Base-by-base conservation (phyloP, 2,888 invertebrate genomes). In the Eremobia ochroleuca region DNA sequence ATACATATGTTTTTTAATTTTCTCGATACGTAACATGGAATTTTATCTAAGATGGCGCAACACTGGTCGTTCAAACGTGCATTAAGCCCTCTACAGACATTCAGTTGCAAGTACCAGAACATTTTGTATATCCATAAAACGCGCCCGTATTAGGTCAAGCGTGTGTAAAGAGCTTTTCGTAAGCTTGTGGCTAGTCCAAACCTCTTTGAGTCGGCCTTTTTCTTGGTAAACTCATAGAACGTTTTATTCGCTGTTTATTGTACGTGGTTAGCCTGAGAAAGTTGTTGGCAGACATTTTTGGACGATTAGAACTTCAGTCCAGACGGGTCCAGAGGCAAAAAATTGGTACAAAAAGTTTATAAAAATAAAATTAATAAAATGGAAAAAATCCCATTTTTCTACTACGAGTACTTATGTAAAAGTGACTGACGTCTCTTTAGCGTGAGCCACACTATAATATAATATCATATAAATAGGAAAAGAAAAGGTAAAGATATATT, bases 61-160 rank as follows among this genome's bases (percentile, higher is more conserved):
- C 77, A 78, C 71, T 81, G 9, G 34, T 40, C 34, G 43, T 67
- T 81, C 61, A 68, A 80, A 67, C 46, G 58, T 59, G 73, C 74
- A 64, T 80, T 76, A 85, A 75, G 81, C 73, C 69, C 81, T 84
- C 68, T 67, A 78, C 73, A 85, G 71, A 74, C 64, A 73, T 85
- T 79, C 58, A 87, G 43, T 68, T 55, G 55, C 62, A 68, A 80
- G 77, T 81, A 61, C 76, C 65, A 73, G 76, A 81, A 76, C 73
- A 85, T 87, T 87, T 81, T 81, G 84, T 78, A 84, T 68, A 68
- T 64, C 70, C 49, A 77, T 81, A 81, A 77, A 85, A 76, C 74
- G 65, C 66, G 55, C 61, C 72, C 64, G n/a, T 87, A 79, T 79
- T 76, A 73, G 85, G 87, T 85, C 87, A 85, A 85, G 85, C 77